phyloP scores from a whole-genome alignment of 2,113 vertebrate genomes.

The Albula glossodonta region DNA sequence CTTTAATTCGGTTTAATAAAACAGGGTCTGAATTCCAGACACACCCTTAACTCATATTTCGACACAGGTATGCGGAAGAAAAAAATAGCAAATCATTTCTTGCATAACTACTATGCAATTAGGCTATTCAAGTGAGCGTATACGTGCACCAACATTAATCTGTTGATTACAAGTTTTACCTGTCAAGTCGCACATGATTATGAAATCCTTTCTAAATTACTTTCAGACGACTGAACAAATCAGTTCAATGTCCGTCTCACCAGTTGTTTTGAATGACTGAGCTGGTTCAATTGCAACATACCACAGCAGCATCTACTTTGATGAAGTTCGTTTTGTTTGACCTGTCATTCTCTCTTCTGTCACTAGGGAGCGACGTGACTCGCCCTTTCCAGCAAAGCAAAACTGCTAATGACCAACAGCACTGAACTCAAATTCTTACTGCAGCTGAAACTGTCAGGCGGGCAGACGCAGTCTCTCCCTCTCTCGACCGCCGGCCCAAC shows the following conservation, averaged over 20 bases:
- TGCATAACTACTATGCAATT: neutral
- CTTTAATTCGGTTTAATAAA: no score
- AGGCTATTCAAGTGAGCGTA: neutral
- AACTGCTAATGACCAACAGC: constrained; percentile 1
- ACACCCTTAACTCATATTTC: no score
- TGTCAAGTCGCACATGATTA: neutral
- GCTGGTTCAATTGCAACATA: neutral
- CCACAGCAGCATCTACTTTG: neutral
- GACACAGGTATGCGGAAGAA: no score
- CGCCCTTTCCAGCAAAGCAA: constrained; percentile 3
- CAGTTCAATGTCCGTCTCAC: neutral
- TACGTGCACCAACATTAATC: no score
- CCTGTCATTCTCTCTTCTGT: neutral
- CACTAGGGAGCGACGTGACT: constrained; percentile 37
- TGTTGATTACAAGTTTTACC: no score
- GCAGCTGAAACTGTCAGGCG: constrained; percentile 29
- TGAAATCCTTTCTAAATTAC: neutral
- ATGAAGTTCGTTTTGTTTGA: neutral
- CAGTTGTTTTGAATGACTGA: neutral
- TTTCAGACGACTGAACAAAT: neutral
- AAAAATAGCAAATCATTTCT: no score
- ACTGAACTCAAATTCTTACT: constrained; percentile 28
- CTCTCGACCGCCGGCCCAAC: constrained; percentile 33
- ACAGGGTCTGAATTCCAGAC: no score
- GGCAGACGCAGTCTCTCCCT: constrained; percentile 34